Evolutionary conservation across 1,140 invertebrate genomes (phyloP).

Genomic region (Riptortus pedestris): DNA sequence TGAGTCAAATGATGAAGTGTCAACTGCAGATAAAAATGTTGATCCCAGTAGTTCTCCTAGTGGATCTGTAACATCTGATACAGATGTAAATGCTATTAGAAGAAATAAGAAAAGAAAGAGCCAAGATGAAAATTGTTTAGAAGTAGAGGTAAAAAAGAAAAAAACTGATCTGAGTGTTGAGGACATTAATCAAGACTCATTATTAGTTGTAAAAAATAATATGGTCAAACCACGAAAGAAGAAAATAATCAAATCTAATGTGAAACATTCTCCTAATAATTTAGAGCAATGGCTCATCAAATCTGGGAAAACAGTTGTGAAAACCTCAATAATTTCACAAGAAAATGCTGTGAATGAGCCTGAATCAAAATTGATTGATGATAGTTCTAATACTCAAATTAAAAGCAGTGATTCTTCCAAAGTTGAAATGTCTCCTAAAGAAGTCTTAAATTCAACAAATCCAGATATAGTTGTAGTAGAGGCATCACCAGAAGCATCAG

Average conservation of each 20-base stretch:
- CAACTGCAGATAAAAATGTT: too few relatives aligned
- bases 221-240: conserved; percentile 1
- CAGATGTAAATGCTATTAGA: too few relatives aligned
- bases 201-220: not conserved
- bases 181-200: not conserved
- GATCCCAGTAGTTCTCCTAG: too few relatives aligned
- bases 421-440: conserved; percentile 5
- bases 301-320: conserved; percentile 1
- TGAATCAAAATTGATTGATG: conserved; percentile 1
- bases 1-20: too few relatives aligned
- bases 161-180: not conserved
- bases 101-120: too few relatives aligned
- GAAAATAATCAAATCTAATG: conserved; percentile 5
- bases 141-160: not conserved
- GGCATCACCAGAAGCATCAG: not conserved
- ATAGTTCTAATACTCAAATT: conserved; percentile 6
- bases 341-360: not conserved
- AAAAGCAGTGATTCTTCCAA: not conserved
- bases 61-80: too few relatives aligned
- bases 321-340: not conserved
- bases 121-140: too few relatives aligned
- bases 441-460: too few relatives aligned
- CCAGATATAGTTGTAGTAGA: not conserved
- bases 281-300: conserved; percentile 4
- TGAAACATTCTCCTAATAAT: conserved; percentile 1